Evolutionary conservation across 1,140 invertebrate genomes (phyloP).

Genomic region (Neoseiulus cucumeris): DNA sequence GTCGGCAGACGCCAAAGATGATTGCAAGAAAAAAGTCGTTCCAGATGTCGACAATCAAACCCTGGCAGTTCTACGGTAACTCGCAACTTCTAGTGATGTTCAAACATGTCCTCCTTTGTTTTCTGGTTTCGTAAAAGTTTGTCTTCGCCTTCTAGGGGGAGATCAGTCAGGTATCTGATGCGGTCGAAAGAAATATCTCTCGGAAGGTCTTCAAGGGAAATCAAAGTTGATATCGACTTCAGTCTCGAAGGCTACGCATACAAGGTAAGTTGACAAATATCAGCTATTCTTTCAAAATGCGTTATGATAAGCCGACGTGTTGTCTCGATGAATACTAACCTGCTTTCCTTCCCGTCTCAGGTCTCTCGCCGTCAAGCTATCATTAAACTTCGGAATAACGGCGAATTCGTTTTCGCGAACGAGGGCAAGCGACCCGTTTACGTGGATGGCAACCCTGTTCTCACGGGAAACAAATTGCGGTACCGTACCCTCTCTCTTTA

Average conservation of each 20-base stretch:
- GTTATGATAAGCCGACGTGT: neutral
- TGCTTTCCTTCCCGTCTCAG: conserved; percentile 25
- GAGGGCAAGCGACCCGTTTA: conserved; percentile 86
- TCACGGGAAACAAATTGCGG: conserved; percentile 54
- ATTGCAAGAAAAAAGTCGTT: conserved; percentile 43
- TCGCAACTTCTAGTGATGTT: no score
- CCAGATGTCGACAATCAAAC: conserved; percentile 59
- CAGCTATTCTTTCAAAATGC: neutral
- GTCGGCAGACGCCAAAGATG: conserved; percentile 70
- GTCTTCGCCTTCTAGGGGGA: conserved; percentile 32
- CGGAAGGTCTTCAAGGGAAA: conserved; percentile 67
- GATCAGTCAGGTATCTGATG: conserved; percentile 83
- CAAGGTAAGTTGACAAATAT: conserved; percentile 21
- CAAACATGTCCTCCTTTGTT: no score
- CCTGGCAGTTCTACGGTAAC: conserved; percentile 63
- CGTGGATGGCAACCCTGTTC: conserved; percentile 71
- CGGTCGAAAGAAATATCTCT: conserved; percentile 82
- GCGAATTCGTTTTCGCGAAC: conserved; percentile 80
- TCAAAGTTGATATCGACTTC: conserved; percentile 79
- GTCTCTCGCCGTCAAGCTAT: conserved; percentile 66
- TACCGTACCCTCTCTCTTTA: neutral
- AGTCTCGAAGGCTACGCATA: conserved; percentile 56
- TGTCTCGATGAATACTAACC: neutral
- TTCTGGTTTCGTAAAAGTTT: neutral
- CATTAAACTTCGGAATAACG: conserved; percentile 68